phyloP scores from a whole-genome alignment of 2,888 invertebrate genomes.

The Dasypolia templi region DNA sequence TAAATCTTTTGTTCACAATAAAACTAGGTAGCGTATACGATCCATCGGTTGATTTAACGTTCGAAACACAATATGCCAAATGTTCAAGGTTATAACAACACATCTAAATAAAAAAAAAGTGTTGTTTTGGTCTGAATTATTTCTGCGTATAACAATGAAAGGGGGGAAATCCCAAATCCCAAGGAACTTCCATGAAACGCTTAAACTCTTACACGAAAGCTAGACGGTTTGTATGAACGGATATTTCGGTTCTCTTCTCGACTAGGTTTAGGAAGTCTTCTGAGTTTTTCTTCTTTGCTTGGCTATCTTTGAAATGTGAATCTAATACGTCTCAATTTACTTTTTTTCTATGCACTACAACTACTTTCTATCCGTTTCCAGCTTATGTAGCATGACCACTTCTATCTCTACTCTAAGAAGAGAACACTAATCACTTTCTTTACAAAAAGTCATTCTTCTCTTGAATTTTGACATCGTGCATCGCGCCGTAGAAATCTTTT shows the following conservation, averaged over 20 bases:
- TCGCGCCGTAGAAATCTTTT: too few species aligned
- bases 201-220: background rate
- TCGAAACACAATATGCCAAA: slow-evolving; percentile 15
- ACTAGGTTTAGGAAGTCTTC: background rate
- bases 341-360: too few species aligned
- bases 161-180: slow-evolving; percentile 9
- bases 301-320: background rate
- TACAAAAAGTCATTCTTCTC: too few species aligned
- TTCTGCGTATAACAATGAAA: background rate
- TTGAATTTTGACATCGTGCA: too few species aligned
- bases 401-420: too few species aligned
- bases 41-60: slow-evolving; percentile 21
- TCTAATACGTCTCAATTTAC: background rate
- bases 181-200: slow-evolving; percentile 7
- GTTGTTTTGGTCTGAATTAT: background rate
- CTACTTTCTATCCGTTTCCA: too few species aligned
- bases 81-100: slow-evolving; percentile 29
- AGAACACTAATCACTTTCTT: too few species aligned
- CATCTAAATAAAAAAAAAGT: background rate
- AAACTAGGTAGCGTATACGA: slow-evolving; percentile 15
- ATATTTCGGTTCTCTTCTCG: background rate
- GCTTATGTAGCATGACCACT: too few species aligned
- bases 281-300: background rate
- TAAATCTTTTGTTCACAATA: slow-evolving; percentile 46
- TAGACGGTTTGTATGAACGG: too few species aligned